A percentile compares a stretch with the other conserved stretches of the same genome.
Conservation (phyloP, 2,113 vertebrate genomes). For the Ciconia maguari region DNA sequence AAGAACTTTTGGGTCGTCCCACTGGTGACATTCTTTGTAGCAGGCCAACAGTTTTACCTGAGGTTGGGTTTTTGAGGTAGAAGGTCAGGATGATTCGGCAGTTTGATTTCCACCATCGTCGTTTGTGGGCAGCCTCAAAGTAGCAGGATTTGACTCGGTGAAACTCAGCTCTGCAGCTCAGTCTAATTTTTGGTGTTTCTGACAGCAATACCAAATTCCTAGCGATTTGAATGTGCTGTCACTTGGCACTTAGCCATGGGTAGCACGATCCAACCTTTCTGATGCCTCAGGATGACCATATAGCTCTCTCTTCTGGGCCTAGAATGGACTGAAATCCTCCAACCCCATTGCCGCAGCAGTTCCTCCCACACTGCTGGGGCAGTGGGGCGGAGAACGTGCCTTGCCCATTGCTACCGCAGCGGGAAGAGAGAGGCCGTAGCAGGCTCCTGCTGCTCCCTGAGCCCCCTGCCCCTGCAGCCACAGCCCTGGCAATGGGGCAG, state of each 20-base stretch:
- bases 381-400: accelerated
- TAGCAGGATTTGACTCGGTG: neutral
- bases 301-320: neutral
- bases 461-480: neutral
- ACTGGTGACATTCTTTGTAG: neutral
- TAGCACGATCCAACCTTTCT: neutral
- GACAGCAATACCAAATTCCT: neutral
- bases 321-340: neutral
- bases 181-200: neutral
- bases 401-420: accelerated
- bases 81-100: neutral
- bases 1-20: neutral
- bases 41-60: neutral
- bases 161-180: neutral
- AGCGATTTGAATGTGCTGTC: neutral
- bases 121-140: neutral
- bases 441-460: neutral
- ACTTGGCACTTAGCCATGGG: neutral
- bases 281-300: neutral
- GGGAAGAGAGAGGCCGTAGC: neutral
- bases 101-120: neutral
- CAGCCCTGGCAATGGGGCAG: neutral
- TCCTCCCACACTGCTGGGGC: neutral
- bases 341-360: neutral
- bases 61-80: neutral